Percentiles rank a stretch among this genome's conserved stretches.
Conservation (phyloP, 2,888 invertebrate genomes). For the Selenia dentaria region DNA sequence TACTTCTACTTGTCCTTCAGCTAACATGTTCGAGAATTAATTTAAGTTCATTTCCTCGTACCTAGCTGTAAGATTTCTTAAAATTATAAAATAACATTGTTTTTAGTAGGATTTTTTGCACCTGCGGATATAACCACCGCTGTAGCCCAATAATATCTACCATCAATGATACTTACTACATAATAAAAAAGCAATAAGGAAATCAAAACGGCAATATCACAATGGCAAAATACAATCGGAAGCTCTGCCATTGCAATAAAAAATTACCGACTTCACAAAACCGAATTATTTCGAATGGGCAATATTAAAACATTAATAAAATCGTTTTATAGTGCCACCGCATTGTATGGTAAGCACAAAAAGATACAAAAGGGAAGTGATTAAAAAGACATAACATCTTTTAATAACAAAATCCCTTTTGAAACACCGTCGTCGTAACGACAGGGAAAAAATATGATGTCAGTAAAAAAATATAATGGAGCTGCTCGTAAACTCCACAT, state of each 20-base stretch:
- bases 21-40: too few relatives aligned
- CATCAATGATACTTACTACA: too few relatives aligned
- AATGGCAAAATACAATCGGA: conserved; percentile 21
- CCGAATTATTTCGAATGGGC: conserved; percentile 32
- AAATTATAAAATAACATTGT: too few relatives aligned
- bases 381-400: conserved; percentile 78
- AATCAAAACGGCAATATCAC: conserved; percentile 18
- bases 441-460: conserved; percentile 76
- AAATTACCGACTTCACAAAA: conserved; percentile 35
- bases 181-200: conserved; percentile 28
- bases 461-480: conserved; percentile 79
- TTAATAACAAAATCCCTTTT: conserved; percentile 71
- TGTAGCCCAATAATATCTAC: too few relatives aligned
- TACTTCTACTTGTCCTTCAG: too few relatives aligned
- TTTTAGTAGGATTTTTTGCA: too few relatives aligned
- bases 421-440: conserved; percentile 71
- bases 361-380: conserved; percentile 73
- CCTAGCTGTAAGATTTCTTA: too few relatives aligned
- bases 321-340: conserved; percentile 50
- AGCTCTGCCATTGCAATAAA: conserved; percentile 33
- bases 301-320: conserved; percentile 43
- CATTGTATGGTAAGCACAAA: conserved; percentile 58
- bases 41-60: too few relatives aligned
- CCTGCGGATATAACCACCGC: too few relatives aligned
- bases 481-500: conserved; percentile 75